phyloP scores from a whole-genome alignment of 2,888 invertebrate species.

The Muscina levida region DNA sequence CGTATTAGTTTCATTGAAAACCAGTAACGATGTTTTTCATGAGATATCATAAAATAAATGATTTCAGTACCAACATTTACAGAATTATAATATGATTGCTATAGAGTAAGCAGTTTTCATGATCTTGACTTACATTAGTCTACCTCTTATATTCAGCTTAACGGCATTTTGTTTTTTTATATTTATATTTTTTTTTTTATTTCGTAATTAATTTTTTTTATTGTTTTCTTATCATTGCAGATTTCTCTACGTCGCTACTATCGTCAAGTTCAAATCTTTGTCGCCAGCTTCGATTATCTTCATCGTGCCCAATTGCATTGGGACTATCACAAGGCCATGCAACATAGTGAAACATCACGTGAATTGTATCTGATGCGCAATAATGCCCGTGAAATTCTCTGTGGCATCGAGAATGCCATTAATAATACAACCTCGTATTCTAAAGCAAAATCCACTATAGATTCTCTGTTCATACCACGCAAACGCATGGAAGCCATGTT shows the following conservation, averaged over 20 bases:
- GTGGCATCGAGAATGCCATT: slow-evolving; percentile 74
- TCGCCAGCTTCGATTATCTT: slow-evolving; percentile 74
- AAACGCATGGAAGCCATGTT: slow-evolving; percentile 70
- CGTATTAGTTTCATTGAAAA: no score
- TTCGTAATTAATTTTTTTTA: no score
- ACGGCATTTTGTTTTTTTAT: no score
- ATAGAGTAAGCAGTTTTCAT: no score
- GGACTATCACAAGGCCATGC: slow-evolving; percentile 67
- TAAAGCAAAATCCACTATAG: slow-evolving; percentile 37
- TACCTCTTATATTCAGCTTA: no score
- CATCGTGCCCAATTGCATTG: slow-evolving; percentile 70
- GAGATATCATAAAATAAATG: no score
- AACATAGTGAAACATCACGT: slow-evolving; percentile 65
- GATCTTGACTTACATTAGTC: no score
- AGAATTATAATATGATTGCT: no score
- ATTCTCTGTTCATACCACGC: slow-evolving; percentile 65
- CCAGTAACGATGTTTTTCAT: no score
- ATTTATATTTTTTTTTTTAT: no score
- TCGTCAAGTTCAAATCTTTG: slow-evolving; percentile 73
- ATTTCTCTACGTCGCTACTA: slow-evolving; percentile 72
- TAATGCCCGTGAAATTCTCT: slow-evolving; percentile 71
- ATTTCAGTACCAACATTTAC: no score
- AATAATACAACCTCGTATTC: slow-evolving; percentile 66
- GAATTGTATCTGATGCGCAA: slow-evolving; percentile 69
- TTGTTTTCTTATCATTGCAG: slow-evolving; percentile 65